Evolutionary conservation across 1,140 invertebrate species (phyloP).

Genomic region (Argopecten irradians): DNA sequence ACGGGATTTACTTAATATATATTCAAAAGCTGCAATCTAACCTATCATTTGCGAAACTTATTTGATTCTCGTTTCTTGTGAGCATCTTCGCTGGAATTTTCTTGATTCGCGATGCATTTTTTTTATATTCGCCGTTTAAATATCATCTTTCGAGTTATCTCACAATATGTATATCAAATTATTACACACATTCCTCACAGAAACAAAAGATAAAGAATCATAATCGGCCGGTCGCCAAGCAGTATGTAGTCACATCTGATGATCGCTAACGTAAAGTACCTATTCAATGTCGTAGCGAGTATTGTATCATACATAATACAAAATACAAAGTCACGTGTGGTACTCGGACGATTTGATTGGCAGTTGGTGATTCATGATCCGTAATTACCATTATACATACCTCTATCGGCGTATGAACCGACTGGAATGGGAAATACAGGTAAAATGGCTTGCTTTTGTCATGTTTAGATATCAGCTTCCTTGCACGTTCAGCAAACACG

Average conservation of each 20-base stretch:
- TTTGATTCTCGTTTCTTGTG: too few species aligned
- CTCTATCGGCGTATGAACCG: conserved; percentile 71
- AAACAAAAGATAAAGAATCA: not conserved
- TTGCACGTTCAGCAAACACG: conserved; percentile 62
- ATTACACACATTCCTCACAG: not conserved
- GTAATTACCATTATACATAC: too few species aligned
- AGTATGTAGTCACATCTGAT: too few species aligned
- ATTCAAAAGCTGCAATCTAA: not conserved
- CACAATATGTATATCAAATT: not conserved
- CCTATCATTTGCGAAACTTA: not conserved
- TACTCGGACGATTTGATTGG: too few species aligned
- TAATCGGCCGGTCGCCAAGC: not conserved
- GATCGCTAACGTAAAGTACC: not conserved
- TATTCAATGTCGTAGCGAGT: not conserved
- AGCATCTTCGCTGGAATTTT: too few species aligned
- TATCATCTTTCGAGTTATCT: too few species aligned
- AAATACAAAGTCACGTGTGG: too few species aligned
- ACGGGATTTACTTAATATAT: not conserved
- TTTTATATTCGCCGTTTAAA: too few species aligned
- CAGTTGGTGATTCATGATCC: too few species aligned
- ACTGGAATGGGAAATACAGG: conserved; percentile 73
- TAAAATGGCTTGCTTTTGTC: conserved; percentile 63
- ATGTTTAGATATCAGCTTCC: conserved; percentile 57
- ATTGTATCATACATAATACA: too few species aligned
- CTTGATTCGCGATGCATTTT: too few species aligned